A percentile compares a stretch with the other conserved stretches of the same genome.
Evolutionary conservation across 1,140 invertebrate genomes (phyloP).

Genomic region (Belonocnema kinseyi): DNA sequence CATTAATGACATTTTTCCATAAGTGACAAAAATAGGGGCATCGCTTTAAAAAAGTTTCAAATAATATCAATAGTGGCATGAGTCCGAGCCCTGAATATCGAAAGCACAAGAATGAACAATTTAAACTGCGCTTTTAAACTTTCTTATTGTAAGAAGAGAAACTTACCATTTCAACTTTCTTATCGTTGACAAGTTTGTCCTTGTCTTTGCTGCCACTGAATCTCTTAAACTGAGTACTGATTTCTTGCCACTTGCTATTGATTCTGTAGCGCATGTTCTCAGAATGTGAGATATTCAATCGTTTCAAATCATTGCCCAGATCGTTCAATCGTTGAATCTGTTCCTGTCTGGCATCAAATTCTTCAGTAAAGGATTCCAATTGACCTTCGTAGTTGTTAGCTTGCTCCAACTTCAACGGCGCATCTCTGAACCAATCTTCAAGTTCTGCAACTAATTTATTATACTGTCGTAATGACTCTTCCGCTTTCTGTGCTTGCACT

Average conservation of each 20-base stretch:
- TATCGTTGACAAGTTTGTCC: constrained; percentile 70
- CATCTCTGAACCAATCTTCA: constrained; percentile 76
- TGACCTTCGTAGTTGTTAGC: constrained; percentile 78
- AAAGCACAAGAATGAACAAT: not conserved
- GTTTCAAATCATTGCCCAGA: constrained; percentile 73
- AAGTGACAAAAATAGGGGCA: too few relatives aligned
- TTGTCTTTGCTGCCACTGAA: constrained; percentile 73
- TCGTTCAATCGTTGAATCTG: constrained; percentile 75
- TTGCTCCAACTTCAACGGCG: constrained; percentile 74
- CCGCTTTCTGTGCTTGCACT: constrained; percentile 77
- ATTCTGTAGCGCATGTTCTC: constrained; percentile 66
- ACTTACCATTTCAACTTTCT: constrained; percentile 68
- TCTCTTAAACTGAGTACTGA: constrained; percentile 73
- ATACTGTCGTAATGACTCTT: constrained; percentile 76
- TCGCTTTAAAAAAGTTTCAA: too few relatives aligned
- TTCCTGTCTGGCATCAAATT: constrained; percentile 72
- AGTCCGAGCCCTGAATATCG: too few relatives aligned
- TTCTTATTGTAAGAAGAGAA: not conserved
- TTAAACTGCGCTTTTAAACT: not conserved
- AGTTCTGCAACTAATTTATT: constrained; percentile 71
- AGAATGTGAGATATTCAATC: constrained; percentile 68
- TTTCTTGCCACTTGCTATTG: constrained; percentile 73
- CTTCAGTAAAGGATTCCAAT: constrained; percentile 71
- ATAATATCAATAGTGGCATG: too few relatives aligned
- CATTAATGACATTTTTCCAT: too few relatives aligned